These are phyloP conservation scores for Andrena marginata DNA, from an alignment of 2,888 invertebrate species.

Conservation along the genomic window DNA sequence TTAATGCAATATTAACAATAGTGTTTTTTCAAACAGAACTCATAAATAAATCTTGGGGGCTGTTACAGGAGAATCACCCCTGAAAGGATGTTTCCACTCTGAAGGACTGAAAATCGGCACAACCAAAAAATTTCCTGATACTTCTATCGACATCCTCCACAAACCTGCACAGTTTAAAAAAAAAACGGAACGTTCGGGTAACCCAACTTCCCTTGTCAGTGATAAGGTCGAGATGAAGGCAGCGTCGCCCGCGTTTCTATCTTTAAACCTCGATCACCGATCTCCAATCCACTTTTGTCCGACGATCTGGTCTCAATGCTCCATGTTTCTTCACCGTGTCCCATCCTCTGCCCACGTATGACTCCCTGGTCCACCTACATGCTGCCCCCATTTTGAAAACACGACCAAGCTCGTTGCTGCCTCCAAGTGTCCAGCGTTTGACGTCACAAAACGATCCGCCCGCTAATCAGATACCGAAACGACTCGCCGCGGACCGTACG, in stretches of 20 bases:
- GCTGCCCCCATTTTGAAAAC: conserved; percentile 25
- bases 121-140: too few relatives aligned
- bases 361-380: background rate
- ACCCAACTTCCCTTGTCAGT: too few relatives aligned
- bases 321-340: background rate
- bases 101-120: too few relatives aligned
- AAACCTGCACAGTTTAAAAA: too few relatives aligned
- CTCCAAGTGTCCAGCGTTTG: conserved; percentile 20
- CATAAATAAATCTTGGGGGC: too few relatives aligned
- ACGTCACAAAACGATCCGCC: conserved; percentile 35
- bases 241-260: background rate
- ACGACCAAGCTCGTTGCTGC: background rate
- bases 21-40: too few relatives aligned
- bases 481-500: background rate
- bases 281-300: background rate
- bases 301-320: conserved; percentile 6
- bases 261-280: background rate
- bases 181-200: too few relatives aligned
- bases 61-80: too few relatives aligned
- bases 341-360: background rate
- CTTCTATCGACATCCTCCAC: too few relatives aligned
- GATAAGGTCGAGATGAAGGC: background rate
- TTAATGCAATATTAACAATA: too few relatives aligned
- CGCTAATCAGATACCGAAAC: conserved; percentile 35
- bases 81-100: too few relatives aligned